Evolutionary conservation across 1,140 invertebrate genomes (phyloP), one percentile per base, ranked within the genome.

Genomic region (Mya arenaria): DNA sequence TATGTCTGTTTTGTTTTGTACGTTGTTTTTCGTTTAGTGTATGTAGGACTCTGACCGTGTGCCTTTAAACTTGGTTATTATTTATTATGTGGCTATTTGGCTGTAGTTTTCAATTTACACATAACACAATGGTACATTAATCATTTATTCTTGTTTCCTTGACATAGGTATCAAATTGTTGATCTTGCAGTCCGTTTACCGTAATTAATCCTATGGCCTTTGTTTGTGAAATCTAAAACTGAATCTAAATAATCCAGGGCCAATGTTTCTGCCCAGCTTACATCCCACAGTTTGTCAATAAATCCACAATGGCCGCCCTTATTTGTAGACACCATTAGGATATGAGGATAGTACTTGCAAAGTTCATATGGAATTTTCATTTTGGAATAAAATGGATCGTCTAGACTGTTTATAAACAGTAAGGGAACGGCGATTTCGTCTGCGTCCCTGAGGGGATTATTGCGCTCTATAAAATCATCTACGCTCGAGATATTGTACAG

Each of bases 301-400:
- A 92, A 92, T 17, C 89, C 89, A 68, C 87, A 88, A 78, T 92
- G 91, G 1, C 91, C 91, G 4, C 91, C 91, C 6, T 82, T 77
- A 23, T 89, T 78, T 1, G 86, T 81, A 1, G 85, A 81, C 0
- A 87, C 74, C 69, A 92, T 84, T n/a, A 92, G 83, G 58, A 91
- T 87, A 79, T 92, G 89, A 17, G 89, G 89, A 80, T 90, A 88
- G 66, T 83, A 87, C 34, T 87, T 86, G 78, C 90, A 91, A 1
- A 92, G 65, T 23, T 91, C 89, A 63, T 88, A 88, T 28, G 89
- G 90, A 72, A 91, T 91, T 73, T 83, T 71, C n/a, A 84, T 65
- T 28, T 66, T 75, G 10, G 78, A 39, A 60, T 84, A 83, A 10
- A 92, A 52, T 13, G 91, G 91, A 39, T 92, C 91, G 65, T 92